These are phyloP conservation scores for Oscheius sp. DNA, from an alignment of 2,888 invertebrate species.

Conservation along the genomic window DNA sequence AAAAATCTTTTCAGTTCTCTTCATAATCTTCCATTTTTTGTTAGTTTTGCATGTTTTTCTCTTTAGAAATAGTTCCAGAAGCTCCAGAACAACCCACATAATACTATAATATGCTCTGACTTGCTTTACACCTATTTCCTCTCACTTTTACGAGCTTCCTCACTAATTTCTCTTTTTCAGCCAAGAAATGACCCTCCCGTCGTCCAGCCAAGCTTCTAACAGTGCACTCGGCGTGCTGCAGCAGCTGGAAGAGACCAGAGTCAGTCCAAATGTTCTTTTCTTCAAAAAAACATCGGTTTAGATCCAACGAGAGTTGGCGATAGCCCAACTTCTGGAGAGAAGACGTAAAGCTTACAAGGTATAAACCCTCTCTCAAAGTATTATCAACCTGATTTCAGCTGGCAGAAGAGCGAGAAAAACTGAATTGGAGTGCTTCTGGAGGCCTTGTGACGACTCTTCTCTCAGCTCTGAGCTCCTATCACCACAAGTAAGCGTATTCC, in stretches of 20 bases:
- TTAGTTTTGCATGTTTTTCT: neutral
- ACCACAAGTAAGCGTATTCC: constrained; percentile 49
- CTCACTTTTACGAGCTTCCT: neutral
- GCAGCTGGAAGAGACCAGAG: constrained; percentile 30
- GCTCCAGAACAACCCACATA: neutral
- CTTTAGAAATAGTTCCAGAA: neutral
- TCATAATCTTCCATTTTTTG: neutral
- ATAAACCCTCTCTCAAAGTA: neutral
- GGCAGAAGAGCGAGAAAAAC: constrained; percentile 55
- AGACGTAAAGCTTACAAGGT: constrained; percentile 51
- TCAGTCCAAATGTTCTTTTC: neutral
- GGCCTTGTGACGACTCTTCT: constrained; percentile 50
- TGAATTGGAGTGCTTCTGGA: constrained; percentile 53
- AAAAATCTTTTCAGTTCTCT: neutral
- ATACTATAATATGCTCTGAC: neutral
- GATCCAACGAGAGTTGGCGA: constrained; percentile 61
- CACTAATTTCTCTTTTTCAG: constrained; percentile 4
- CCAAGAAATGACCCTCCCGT: neutral
- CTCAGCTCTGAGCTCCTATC: constrained; percentile 49
- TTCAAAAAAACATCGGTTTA: constrained; percentile 28
- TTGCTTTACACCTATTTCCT: neutral
- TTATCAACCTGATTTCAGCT: constrained; percentile 28
- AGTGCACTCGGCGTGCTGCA: neutral
- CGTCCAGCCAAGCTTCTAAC: neutral
- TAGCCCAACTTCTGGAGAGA: constrained; percentile 51